phyloP scores from a whole-genome alignment of 2,113 vertebrate species.

The Calyptommatus sinebrachiatus region DNA sequence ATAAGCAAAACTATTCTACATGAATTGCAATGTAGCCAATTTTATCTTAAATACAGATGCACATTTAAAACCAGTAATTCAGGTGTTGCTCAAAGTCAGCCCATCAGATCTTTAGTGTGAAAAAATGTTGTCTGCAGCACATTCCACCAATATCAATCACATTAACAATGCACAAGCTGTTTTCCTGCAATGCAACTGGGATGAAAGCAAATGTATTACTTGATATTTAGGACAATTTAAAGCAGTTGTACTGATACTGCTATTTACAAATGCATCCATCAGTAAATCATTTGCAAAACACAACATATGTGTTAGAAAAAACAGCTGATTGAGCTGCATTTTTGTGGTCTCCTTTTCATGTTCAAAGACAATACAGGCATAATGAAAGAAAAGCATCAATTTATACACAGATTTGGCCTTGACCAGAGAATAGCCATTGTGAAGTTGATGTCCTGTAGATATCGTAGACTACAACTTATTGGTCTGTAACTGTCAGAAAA shows the following conservation, averaged over 20 bases:
- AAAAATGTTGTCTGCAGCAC: neutral
- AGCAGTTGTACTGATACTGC: neutral
- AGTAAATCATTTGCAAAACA: neutral
- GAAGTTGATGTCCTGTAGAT: neutral
- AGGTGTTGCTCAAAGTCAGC: neutral
- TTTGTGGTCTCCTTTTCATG: neutral
- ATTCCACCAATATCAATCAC: neutral
- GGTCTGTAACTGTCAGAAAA: neutral
- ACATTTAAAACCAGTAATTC: neutral
- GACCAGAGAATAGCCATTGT: neutral
- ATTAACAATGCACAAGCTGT: neutral
- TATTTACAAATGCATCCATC: neutral
- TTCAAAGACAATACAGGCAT: neutral
- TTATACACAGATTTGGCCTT: neutral
- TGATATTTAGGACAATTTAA: neutral
- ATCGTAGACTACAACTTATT: neutral
- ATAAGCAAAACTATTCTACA: neutral
- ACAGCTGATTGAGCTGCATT: neutral
- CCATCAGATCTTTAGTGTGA: neutral
- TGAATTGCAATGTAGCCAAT: neutral
- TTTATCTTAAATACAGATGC: neutral
- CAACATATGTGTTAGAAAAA: neutral
- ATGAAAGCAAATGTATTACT: neutral
- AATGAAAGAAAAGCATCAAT: neutral
- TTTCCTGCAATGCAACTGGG: neutral